phyloP scores from a whole-genome alignment of 37 sponge, comb jelly and placozoan species.

The Diacarnus erythraeanus region DNA sequence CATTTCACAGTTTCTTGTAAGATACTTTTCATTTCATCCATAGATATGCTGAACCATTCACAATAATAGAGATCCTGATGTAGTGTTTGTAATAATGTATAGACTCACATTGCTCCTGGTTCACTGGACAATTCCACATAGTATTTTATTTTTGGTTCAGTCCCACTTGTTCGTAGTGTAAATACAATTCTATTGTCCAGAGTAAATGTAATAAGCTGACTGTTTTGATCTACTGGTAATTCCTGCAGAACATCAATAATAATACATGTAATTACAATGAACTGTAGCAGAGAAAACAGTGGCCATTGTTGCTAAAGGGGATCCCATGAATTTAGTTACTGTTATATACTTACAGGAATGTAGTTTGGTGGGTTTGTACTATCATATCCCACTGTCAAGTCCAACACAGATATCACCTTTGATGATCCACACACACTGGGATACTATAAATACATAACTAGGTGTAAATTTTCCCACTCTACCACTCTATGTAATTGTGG shows the following conservation, averaged over 20 bases:
- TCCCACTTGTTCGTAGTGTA: conserved; percentile 95
- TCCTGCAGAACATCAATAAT: conserved; percentile 33
- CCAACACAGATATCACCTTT: conserved; percentile 67
- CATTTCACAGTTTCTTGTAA: conserved; percentile 22
- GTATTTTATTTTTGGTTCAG: conserved; percentile 99
- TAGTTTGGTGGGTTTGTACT: conserved; percentile 66
- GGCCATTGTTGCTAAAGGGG: neutral
- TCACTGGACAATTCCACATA: conserved; percentile 78
- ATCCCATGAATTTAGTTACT: neutral
- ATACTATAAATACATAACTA: conserved; percentile 54
- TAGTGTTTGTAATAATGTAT: neutral
- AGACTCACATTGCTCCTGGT: conserved; percentile 55
- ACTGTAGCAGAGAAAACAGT: neutral
- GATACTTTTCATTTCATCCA: conserved; percentile 13
- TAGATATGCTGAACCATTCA: conserved; percentile 12
- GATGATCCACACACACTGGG: conserved; percentile 61
- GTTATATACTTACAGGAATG: conserved; percentile 60
- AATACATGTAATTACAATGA: neutral
- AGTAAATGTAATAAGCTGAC: conserved; percentile 92
- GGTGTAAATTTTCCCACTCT: no score
- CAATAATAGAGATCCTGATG: neutral
- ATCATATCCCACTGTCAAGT: conserved; percentile 96
- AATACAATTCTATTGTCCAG: conserved; percentile 85
- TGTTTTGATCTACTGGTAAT: conserved; percentile 69
- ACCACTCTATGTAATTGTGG: no score